A percentile compares a stretch with the other conserved stretches of the same genome.
Evolutionary conservation across 2,888 invertebrate species (phyloP).

Genomic region (Chrysopilus asiliformis): DNA sequence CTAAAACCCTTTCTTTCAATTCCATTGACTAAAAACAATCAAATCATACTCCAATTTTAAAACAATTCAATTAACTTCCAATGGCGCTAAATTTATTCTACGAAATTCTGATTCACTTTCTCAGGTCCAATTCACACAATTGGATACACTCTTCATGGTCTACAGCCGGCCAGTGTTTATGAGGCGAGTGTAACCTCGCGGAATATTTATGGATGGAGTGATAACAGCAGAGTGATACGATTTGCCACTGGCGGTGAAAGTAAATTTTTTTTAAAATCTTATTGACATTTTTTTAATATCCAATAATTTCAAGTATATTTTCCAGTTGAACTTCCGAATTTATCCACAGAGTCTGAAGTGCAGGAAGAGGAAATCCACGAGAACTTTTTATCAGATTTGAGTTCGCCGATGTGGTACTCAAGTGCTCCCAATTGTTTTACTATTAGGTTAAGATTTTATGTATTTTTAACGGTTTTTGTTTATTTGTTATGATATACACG

Average conservation of each 20-base stretch:
- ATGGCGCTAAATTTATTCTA: too few species aligned
- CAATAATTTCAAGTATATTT: neutral
- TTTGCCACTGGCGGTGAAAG: slow-evolving; percentile 66
- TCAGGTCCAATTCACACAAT: slow-evolving; percentile 63
- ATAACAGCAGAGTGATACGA: slow-evolving; percentile 56
- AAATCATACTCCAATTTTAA: too few species aligned
- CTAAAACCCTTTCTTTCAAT: too few species aligned
- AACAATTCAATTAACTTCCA: too few species aligned
- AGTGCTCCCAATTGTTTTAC: too few species aligned
- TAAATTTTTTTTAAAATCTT: slow-evolving; percentile 26
- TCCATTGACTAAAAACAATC: too few species aligned
- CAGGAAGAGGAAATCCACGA: slow-evolving; percentile 20
- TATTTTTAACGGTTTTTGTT: too few species aligned
- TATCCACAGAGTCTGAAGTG: slow-evolving; percentile 30
- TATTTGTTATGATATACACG: too few species aligned
- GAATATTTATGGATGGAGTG: slow-evolving; percentile 77
- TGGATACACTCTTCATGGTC: slow-evolving; percentile 57
- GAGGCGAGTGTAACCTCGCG: slow-evolving; percentile 67
- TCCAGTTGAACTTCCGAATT: slow-evolving; percentile 32
- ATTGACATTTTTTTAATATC: slow-evolving; percentile 1
- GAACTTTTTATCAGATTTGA: slow-evolving; percentile 21
- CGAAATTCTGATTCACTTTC: too few species aligned
- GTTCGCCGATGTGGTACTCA: too few species aligned
- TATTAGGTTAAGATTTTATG: too few species aligned
- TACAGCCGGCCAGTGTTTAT: slow-evolving; percentile 59